Base-by-base conservation (phyloP, 1,140 invertebrate species). In the Drosophila funebris region DNA sequence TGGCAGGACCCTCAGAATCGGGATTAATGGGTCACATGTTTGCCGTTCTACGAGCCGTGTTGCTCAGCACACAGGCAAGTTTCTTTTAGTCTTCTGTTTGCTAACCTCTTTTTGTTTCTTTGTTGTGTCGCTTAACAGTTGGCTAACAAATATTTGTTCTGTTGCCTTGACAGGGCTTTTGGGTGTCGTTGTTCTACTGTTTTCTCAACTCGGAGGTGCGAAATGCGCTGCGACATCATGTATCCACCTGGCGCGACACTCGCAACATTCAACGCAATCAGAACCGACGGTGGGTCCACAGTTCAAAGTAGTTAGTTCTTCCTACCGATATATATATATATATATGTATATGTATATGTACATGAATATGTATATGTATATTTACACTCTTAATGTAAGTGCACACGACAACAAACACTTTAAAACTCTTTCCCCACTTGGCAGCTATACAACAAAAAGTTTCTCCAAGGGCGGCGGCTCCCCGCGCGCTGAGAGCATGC, bases 131-230 rank as follows among this genome's bases (percentile, higher is more conserved):
- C 5, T 31, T 11, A 16, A 27, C 24, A 27, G 24, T 27, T 27
- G n/a, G 33, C 33, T 36, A 36, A 16, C 20, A 46, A 52, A 48
- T 73, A 54, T 68, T 73, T 71, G n/a, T 22, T 8, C 29, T 67
- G 18, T n/a, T 29, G 37, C 16, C 41, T 73, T 62, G 20, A 7
- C 53, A 92, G 91, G 97, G 97, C 63, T 96, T 97, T 85, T 95
- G 95, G 27, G 96, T 98, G 52, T 96, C 96, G 22, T 91, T 98
- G 16, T 96, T 98, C 91, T 98, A 97, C 92, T 98, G 97, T 92
- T 98, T 98, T 92, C 93, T 98, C 66, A 98, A 98, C 93, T 96
- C 96, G 1, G 97, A 98, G 92, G 97, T 99, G 9, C 95, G 96
- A 54, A 96, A 96, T 82, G 95, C 96, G 0, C 92, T 98, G 61